Percentiles rank a stretch among this genome's conserved stretches.
Conservation (phyloP, 2,113 vertebrate genomes). For the Petroica traversi region DNA sequence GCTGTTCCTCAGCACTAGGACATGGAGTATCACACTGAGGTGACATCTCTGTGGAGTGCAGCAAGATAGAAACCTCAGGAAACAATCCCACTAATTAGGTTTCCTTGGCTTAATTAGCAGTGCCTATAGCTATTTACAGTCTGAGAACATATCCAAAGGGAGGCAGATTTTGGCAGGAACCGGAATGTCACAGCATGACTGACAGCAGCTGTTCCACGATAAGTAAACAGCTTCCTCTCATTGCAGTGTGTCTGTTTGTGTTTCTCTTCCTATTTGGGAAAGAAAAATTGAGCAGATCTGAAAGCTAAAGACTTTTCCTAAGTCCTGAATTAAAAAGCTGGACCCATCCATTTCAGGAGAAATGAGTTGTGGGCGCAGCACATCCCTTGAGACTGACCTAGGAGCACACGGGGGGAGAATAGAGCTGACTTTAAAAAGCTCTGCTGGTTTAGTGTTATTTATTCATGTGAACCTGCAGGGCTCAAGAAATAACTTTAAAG, state of each 20-base stretch:
- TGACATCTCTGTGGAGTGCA: background rate
- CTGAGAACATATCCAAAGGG: background rate
- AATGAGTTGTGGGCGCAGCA: background rate
- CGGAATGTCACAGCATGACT: background rate
- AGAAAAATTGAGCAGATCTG: background rate
- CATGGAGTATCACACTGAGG: background rate
- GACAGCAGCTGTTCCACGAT: background rate
- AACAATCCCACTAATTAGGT: conserved; percentile 41
- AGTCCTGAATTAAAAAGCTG: background rate
- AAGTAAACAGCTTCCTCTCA: background rate
- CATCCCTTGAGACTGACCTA: background rate
- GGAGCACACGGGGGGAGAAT: background rate
- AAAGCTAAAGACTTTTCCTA: background rate
- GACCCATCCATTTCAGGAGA: background rate
- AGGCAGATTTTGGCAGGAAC: conserved; percentile 19
- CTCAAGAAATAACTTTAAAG: background rate
- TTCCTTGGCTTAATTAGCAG: conserved; percentile 46
- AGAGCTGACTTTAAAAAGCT: background rate
- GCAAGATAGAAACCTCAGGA: conserved; percentile 24
- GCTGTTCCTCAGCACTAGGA: background rate
- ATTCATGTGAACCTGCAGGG: background rate
- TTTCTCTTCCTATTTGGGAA: background rate
- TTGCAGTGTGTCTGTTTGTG: background rate
- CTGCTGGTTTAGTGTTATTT: background rate
- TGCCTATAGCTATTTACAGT: conserved; percentile 28